Conservation (phyloP, 2,888 invertebrate genomes). For the Craniophora ligustri region DNA sequence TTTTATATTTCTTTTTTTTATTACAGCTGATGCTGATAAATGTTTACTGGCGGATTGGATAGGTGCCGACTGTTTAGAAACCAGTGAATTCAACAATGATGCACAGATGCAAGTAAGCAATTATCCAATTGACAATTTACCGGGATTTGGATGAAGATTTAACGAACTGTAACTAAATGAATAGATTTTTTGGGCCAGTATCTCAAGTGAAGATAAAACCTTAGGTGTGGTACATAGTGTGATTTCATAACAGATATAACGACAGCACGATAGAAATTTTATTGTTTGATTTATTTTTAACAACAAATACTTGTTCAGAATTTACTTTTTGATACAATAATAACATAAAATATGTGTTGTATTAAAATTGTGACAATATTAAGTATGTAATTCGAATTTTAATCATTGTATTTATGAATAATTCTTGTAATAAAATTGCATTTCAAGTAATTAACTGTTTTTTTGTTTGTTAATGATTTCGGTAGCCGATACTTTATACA, state of each 20-base stretch:
- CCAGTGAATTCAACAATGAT: neutral
- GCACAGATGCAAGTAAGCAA: neutral
- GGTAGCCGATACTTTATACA: no score
- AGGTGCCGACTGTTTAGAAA: neutral
- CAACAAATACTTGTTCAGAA: no score
- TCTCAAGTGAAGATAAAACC: no score
- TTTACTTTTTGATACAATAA: no score
- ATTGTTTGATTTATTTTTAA: no score
- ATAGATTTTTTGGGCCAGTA: neutral
- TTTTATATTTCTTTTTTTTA: neutral
- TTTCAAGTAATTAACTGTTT: neutral
- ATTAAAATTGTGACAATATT: neutral
- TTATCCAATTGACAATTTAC: neutral
- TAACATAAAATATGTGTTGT: no score
- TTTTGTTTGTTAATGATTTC: neutral
- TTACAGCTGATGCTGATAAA: constrained; percentile 30
- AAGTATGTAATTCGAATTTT: neutral
- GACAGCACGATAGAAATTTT: no score
- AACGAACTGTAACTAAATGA: no score
- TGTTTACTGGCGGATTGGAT: constrained; percentile 12
- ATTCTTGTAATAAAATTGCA: neutral
- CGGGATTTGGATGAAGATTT: neutral
- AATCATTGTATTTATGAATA: neutral
- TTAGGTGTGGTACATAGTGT: no score
- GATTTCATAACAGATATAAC: no score